Percentiles rank a stretch among this genome's conserved stretches.
Evolutionary conservation across 2,113 vertebrate genomes (phyloP).

Genomic region (Muscicapa adusta): DNA sequence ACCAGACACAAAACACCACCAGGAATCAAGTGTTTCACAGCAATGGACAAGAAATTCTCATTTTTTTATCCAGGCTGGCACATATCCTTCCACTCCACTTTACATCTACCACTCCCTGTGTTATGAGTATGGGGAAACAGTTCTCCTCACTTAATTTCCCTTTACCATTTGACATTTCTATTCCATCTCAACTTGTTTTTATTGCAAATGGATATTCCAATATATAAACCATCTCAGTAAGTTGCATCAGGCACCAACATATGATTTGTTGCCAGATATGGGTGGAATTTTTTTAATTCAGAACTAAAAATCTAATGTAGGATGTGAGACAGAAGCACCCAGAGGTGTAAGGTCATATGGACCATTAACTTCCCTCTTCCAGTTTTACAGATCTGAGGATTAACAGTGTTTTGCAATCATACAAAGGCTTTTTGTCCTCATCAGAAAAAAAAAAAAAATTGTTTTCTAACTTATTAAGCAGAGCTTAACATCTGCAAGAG

Average conservation of each 20-base stretch:
- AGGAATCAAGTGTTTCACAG: background rate
- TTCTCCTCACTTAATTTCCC: background rate
- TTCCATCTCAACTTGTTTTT: background rate
- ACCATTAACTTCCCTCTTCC: background rate
- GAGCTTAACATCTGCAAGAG: background rate
- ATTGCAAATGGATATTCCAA: background rate
- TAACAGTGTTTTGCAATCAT: background rate
- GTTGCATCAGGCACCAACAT: background rate
- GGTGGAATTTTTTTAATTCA: background rate
- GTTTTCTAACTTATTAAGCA: background rate
- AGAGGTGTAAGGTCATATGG: background rate
- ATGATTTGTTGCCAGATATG: background rate
- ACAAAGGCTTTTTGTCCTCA: background rate
- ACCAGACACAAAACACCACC: background rate
- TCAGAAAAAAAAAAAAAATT: background rate
- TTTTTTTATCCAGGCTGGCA: background rate
- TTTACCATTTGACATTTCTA: background rate
- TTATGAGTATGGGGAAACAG: rapidly evolving
- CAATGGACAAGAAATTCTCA: background rate
- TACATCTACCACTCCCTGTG: background rate
- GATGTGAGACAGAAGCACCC: background rate
- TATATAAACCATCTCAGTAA: background rate
- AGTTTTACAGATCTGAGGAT: background rate
- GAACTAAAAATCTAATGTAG: background rate
- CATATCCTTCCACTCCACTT: background rate